Evolutionary conservation across 1,140 invertebrate species (phyloP).

Genomic region (Contarinia nasturtii): DNA sequence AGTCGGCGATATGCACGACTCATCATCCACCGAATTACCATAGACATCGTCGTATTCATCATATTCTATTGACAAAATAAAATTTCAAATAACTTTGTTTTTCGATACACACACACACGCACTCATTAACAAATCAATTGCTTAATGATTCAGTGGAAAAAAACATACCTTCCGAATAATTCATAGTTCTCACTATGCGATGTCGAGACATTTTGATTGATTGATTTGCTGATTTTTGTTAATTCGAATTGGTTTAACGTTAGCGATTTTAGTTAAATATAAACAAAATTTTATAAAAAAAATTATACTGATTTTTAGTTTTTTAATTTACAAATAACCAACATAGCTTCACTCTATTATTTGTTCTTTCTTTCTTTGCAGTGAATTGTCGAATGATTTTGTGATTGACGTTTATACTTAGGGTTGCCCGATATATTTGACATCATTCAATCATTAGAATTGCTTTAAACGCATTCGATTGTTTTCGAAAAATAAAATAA

Average conservation of each 20-base stretch:
- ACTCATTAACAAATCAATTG: neutral
- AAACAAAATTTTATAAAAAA: neutral
- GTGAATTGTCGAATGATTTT: too few relatives aligned
- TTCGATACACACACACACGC: neutral
- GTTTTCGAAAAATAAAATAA: too few relatives aligned
- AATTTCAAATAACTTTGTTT: conserved; percentile 7
- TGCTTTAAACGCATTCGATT: too few relatives aligned
- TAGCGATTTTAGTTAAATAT: neutral
- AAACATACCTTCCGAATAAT: conserved; percentile 44
- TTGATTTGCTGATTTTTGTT: too few relatives aligned
- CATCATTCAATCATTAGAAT: too few relatives aligned
- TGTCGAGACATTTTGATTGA: conserved; percentile 48
- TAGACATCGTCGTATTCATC: conserved; percentile 82
- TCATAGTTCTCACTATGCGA: conserved; percentile 52
- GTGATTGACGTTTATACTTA: too few relatives aligned
- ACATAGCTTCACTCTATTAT: too few relatives aligned
- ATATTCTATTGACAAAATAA: conserved; percentile 41
- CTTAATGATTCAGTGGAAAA: conserved; percentile 3
- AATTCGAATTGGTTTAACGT: too few relatives aligned
- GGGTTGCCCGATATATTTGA: too few relatives aligned
- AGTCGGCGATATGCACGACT: conserved; percentile 73
- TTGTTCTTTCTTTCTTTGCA: too few relatives aligned
- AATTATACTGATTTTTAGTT: too few relatives aligned
- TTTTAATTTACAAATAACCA: too few relatives aligned
- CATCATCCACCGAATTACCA: conserved; percentile 81